Evolutionary conservation across 2,113 vertebrate genomes (phyloP).

Genomic region (Collichthys lucidus): DNA sequence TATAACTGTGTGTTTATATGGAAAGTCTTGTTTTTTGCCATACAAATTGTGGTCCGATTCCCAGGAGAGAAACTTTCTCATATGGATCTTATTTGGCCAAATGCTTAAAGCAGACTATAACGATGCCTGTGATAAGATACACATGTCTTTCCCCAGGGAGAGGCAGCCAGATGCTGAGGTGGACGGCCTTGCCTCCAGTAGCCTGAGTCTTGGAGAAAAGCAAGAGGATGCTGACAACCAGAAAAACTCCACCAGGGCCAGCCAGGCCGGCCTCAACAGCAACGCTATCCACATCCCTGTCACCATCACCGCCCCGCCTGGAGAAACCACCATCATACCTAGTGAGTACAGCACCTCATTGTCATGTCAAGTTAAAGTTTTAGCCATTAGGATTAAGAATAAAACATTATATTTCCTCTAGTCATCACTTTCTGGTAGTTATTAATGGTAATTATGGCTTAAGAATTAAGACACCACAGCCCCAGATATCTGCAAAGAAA

Average conservation of each 20-base stretch:
- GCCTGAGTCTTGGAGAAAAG: constrained; percentile 85
- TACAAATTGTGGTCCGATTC: constrained; percentile 15
- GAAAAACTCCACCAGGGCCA: constrained; percentile 91
- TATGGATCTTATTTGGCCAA: constrained; percentile 6
- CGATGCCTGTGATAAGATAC: constrained; percentile 5
- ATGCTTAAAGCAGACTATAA: constrained; percentile 21
- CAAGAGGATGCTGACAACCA: constrained; percentile 95
- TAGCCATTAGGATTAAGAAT: background rate
- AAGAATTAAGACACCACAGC: constrained; percentile 9
- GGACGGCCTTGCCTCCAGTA: constrained; percentile 65
- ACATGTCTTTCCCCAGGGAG: constrained; percentile 80
- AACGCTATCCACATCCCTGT: constrained; percentile 89
- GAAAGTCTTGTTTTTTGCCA: background rate
- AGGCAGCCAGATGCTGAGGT: constrained; percentile 84
- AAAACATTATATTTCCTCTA: background rate
- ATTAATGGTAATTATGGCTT: background rate
- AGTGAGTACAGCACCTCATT: constrained; percentile 56
- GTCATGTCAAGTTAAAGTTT: background rate
- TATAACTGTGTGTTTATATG: background rate
- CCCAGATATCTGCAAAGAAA: background rate
- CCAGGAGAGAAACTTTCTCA: background rate
- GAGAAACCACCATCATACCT: constrained; percentile 76
- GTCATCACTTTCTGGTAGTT: constrained; percentile 16
- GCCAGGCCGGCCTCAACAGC: constrained; percentile 84
- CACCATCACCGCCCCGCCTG: constrained; percentile 83